Conservation (phyloP, 2,113 vertebrate genomes). For the Chrysemys picta region DNA sequence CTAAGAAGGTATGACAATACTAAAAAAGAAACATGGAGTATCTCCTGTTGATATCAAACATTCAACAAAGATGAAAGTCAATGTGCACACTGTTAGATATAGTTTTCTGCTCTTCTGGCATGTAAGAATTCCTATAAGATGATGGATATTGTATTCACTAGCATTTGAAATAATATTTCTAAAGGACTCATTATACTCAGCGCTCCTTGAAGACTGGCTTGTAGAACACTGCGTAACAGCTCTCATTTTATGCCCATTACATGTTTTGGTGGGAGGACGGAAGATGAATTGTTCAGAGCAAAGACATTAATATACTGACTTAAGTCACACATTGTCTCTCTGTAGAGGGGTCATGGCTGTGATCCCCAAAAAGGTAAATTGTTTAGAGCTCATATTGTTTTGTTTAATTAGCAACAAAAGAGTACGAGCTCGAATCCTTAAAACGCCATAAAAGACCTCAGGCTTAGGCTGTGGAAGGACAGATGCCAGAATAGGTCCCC, state of each 20-base stretch:
- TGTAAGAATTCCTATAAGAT: fast-evolving
- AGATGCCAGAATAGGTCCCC: background rate
- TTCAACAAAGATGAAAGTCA: background rate
- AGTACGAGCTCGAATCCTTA: background rate
- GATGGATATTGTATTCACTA: background rate
- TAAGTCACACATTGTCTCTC: background rate
- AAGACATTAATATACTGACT: fast-evolving
- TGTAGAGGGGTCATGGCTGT: background rate
- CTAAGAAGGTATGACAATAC: fast-evolving
- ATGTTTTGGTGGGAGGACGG: background rate
- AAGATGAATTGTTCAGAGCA: background rate
- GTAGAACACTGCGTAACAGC: background rate
- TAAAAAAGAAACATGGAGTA: background rate
- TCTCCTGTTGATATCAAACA: background rate
- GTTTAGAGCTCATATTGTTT: background rate
- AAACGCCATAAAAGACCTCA: background rate
- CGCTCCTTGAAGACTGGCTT: background rate
- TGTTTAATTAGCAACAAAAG: background rate
- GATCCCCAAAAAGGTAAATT: background rate
- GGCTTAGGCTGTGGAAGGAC: background rate
- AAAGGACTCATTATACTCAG: background rate
- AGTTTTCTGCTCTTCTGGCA: background rate
- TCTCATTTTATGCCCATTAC: background rate
- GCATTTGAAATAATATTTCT: background rate
- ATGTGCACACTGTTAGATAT: background rate